These are phyloP conservation scores for Sardinella longiceps DNA, from an alignment of 2,797 vertebrate genomes.

Conservation along the genomic window DNA sequence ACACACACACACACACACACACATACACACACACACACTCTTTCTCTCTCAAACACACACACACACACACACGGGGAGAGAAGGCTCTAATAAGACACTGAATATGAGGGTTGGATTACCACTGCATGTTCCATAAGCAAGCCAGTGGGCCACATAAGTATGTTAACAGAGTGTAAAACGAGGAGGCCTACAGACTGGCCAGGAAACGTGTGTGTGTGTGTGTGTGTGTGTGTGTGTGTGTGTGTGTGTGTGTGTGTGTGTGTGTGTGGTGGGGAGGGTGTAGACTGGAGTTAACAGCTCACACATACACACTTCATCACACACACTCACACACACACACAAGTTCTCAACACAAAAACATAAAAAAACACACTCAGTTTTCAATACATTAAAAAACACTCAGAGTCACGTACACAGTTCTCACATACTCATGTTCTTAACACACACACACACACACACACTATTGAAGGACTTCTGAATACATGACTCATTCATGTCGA, in stretches of 20 bases:
- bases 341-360: neutral
- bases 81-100: neutral
- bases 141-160: neutral
- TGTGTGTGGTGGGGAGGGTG: neutral
- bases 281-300: slow-evolving; percentile 2
- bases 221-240: neutral
- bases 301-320: neutral
- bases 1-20: neutral
- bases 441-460: neutral
- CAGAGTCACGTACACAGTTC: neutral
- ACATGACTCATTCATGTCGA: too few species aligned
- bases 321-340: neutral
- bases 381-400: neutral
- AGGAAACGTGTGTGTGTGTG: neutral
- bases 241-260: too few species aligned
- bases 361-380: neutral
- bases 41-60: too few species aligned
- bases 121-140: neutral
- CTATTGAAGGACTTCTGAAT: neutral
- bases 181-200: neutral
- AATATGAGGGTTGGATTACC: neutral
- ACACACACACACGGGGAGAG: too few species aligned
- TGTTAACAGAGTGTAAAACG: slow-evolving; percentile 18
- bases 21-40: neutral
- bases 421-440: neutral